Evolutionary conservation across 2,113 vertebrate species (phyloP).

Genomic region (Chelonoidis abingdonii): DNA sequence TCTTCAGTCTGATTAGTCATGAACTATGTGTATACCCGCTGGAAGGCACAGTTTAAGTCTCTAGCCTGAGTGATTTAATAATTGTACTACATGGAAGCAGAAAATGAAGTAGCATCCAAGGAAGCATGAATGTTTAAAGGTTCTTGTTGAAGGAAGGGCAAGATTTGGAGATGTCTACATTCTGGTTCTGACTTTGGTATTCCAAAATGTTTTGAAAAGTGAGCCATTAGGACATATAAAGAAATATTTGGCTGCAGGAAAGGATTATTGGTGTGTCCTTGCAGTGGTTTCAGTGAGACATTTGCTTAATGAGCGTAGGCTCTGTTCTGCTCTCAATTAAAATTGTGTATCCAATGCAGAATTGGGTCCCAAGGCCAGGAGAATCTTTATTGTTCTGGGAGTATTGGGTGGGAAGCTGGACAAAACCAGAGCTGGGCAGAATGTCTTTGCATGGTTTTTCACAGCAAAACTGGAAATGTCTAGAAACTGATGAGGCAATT

Average conservation of each 20-base stretch:
- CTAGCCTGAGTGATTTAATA: neutral
- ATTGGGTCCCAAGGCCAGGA: neutral
- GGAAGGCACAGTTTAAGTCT: no score
- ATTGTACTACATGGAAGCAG: neutral
- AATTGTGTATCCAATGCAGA: neutral
- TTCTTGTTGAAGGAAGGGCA: neutral
- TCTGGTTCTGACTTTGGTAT: no score
- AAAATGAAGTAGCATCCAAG: neutral
- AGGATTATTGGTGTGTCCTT: neutral
- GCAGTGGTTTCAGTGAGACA: neutral
- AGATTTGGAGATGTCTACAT: no score
- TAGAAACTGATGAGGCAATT: neutral
- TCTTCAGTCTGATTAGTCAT: neutral
- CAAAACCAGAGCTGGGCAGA: neutral
- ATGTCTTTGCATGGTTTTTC: neutral
- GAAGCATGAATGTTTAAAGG: neutral
- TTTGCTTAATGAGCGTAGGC: neutral
- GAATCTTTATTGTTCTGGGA: neutral
- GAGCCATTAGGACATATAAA: neutral
- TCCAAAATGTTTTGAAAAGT: neutral
- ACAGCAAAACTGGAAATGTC: neutral
- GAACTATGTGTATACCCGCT: neutral
- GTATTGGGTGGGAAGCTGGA: neutral
- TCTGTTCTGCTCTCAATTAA: neutral
- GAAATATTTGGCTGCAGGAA: neutral